phyloP scores from a whole-genome alignment of 2,888 invertebrate genomes.

The Dexiosoma caninum region DNA sequence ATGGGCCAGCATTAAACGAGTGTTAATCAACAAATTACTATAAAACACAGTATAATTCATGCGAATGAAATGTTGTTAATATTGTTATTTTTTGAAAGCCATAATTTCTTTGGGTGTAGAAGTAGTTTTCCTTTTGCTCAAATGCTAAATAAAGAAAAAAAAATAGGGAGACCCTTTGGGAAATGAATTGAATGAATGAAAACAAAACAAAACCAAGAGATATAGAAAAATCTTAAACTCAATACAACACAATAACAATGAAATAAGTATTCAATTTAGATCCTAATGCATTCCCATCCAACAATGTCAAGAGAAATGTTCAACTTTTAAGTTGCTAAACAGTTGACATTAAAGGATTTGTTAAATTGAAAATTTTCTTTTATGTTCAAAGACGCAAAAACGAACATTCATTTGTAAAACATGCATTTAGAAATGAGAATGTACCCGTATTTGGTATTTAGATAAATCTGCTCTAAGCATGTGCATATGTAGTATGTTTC shows the following conservation, averaged over 20 bases:
- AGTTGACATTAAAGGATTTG: slow-evolving; percentile 55
- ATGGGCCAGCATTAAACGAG: background rate
- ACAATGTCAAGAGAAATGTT: background rate
- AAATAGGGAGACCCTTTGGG: slow-evolving; percentile 14
- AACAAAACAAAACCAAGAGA: background rate
- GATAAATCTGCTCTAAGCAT: slow-evolving; percentile 7
- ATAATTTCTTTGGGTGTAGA: background rate
- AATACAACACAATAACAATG: slow-evolving; percentile 1
- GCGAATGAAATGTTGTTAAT: background rate
- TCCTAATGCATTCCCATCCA: background rate
- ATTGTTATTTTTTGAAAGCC: background rate
- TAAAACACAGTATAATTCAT: background rate
- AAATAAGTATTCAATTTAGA: slow-evolving; percentile 9
- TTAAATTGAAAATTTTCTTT: slow-evolving; percentile 51
- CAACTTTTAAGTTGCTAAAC: slow-evolving; percentile 27
- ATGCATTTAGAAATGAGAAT: background rate
- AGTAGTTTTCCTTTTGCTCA: background rate
- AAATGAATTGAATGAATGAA: slow-evolving; percentile 30
- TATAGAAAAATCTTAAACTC: background rate
- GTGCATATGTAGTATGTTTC: background rate
- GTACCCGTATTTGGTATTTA: background rate
- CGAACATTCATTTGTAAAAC: background rate
- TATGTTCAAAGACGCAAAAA: background rate
- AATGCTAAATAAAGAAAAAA: background rate
- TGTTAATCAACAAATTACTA: slow-evolving; percentile 28